Conservation (phyloP, 2,113 vertebrate genomes). For the Catagonus wagneri region DNA sequence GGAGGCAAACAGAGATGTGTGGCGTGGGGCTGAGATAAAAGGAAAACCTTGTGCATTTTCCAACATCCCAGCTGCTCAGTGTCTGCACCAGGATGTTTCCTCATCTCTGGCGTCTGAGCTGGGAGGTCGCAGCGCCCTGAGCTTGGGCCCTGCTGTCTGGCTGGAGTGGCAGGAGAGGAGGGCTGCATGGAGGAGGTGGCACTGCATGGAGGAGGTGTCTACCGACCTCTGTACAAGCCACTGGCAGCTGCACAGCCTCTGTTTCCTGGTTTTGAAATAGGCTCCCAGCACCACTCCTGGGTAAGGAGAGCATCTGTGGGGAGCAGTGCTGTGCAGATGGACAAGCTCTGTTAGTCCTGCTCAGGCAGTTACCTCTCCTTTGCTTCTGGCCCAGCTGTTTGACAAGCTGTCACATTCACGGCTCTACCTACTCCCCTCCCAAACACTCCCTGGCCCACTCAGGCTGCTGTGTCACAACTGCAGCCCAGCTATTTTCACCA, state of each 20-base stretch:
- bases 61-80: no score
- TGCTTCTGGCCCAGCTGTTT: background rate
- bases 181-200: background rate
- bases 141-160: background rate
- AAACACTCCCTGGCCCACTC: background rate
- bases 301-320: no score
- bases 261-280: background rate
- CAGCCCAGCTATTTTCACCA: no score
- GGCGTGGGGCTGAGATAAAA: background rate
- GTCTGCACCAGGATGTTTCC: background rate
- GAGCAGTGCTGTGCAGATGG: background rate
- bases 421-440: background rate
- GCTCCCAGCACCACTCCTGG: background rate
- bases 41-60: background rate
- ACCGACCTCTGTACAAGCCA: accelerated
- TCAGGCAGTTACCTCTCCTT: background rate
- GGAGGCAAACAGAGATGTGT: background rate
- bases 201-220: background rate
- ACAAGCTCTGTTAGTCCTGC: background rate
- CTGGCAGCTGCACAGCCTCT: background rate
- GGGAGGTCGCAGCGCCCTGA: background rate
- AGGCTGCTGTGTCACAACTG: no score
- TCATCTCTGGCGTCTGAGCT: background rate
- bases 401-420: background rate
- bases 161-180: background rate